phyloP scores from a whole-genome alignment of 1,140 invertebrate species.

The Temnothorax curvispinosus region DNA sequence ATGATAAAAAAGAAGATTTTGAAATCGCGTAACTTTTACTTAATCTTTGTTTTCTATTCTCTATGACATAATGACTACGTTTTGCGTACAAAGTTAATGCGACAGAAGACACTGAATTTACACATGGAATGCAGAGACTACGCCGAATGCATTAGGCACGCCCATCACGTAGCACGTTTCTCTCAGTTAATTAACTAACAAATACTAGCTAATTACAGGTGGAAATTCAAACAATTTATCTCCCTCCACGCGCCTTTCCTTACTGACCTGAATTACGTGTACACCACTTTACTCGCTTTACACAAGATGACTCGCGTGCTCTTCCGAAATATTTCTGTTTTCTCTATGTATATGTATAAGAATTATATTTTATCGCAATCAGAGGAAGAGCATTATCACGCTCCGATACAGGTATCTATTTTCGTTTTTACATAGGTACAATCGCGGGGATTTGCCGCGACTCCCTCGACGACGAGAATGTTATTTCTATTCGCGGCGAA shows the following conservation, averaged over 20 bases:
- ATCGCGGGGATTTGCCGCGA: neutral
- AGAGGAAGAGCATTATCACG: neutral
- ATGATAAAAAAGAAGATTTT: neutral
- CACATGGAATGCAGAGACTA: constrained; percentile 1
- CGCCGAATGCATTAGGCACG: neutral
- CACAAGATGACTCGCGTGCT: neutral
- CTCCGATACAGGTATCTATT: neutral
- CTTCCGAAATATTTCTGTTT: neutral
- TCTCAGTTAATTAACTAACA: constrained; percentile 33
- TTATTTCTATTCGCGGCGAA: constrained; percentile 40
- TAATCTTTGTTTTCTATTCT: constrained; percentile 1
- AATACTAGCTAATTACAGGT: constrained; percentile 27
- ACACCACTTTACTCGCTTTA: neutral
- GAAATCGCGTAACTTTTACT: neutral
- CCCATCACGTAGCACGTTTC: constrained; percentile 11
- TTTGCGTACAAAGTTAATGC: constrained; percentile 18
- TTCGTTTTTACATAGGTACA: constrained; percentile 2
- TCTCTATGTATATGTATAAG: neutral
- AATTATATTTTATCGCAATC: neutral
- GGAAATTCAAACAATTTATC: constrained; percentile 44
- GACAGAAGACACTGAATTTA: constrained; percentile 6
- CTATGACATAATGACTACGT: neutral
- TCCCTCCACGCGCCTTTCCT: neutral
- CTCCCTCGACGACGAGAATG: neutral
- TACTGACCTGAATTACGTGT: constrained; percentile 46